Conservation (phyloP, 2,113 vertebrate genomes). For the Turnix velox region DNA sequence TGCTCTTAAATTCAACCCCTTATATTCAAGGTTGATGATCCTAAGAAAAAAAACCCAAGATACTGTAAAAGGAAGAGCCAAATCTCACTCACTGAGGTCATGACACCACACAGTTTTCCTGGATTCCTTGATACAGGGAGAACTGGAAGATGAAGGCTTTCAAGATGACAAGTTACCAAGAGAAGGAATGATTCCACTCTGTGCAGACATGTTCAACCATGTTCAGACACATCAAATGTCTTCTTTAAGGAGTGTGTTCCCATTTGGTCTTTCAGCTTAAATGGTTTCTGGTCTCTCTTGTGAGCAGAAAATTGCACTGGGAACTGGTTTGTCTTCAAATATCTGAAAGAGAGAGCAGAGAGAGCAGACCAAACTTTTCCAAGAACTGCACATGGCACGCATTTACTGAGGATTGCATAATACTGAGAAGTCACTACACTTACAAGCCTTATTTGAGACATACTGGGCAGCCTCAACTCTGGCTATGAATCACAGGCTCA, state of each 20-base stretch:
- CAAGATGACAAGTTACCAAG: not conserved
- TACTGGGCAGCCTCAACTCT: not conserved
- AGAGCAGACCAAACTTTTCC: not conserved
- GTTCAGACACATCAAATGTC: not conserved
- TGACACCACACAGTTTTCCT: accelerated
- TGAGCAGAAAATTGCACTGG: not conserved
- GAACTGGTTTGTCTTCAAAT: not conserved
- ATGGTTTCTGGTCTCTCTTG: not conserved
- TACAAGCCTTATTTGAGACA: not conserved
- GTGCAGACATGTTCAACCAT: not conserved
- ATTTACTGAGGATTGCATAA: not conserved
- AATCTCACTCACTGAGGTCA: not conserved
- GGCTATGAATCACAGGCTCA: not conserved
- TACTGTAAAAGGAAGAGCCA: not conserved
- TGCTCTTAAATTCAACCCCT: too few relatives aligned
- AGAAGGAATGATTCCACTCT: not conserved
- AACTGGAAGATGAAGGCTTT: not conserved
- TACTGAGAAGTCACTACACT: not conserved
- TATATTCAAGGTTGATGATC: too few relatives aligned
- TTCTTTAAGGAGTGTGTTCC: too few relatives aligned
- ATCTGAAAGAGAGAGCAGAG: not conserved
- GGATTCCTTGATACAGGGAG: not conserved
- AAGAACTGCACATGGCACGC: not conserved
- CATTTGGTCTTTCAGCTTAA: not conserved
- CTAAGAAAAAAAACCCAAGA: not conserved